These are phyloP conservation scores for Strongylocentrotus purpuratus DNA, from an alignment of 35 echinoderm and acorn worm genomes.

Conservation along the genomic window DNA sequence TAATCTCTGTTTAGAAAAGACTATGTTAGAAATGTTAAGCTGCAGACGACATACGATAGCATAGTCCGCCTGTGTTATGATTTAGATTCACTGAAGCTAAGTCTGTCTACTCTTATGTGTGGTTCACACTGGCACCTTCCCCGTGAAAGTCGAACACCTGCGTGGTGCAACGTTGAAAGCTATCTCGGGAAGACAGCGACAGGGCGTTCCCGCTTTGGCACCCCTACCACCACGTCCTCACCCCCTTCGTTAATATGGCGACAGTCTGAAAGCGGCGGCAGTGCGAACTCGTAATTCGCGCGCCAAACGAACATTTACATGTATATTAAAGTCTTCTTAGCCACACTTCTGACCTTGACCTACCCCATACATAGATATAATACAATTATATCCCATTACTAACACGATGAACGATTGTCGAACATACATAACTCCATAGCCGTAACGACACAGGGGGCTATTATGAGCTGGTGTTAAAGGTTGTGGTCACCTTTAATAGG, in stretches of 20 bases:
- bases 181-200: background rate
- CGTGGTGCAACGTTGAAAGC: background rate
- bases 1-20: background rate
- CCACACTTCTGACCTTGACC: background rate
- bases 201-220: too few species aligned
- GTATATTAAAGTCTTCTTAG: background rate
- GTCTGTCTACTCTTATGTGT: background rate
- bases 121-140: background rate
- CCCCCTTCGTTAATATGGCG: too few species aligned
- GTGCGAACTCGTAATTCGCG: background rate
- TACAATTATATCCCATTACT: background rate
- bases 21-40: background rate
- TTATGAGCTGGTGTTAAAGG: background rate
- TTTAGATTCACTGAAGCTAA: background rate
- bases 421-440: background rate
- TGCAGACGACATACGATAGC: background rate
- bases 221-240: too few species aligned
- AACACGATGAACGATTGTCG: constrained; percentile 9
- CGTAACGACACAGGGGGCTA: background rate
- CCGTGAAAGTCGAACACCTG: background rate
- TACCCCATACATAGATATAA: constrained; percentile 18
- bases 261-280: background rate
- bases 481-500: background rate
- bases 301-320: background rate
- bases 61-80: background rate